Base-by-base conservation (phyloP, 1,140 invertebrate genomes). In the Cyclina sinensis region DNA sequence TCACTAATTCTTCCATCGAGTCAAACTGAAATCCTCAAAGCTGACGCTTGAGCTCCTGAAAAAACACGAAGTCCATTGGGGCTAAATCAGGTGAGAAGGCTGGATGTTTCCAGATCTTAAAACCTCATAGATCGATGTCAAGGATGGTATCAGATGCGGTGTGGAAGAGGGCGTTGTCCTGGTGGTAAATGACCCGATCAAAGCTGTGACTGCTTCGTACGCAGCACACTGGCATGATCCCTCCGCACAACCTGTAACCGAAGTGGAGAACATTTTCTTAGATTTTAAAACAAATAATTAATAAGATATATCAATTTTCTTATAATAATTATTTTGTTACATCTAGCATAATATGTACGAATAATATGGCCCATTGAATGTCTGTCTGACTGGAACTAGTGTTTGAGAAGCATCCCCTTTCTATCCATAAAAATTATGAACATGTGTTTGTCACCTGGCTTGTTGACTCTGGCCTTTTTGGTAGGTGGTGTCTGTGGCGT, bases 351-450 rank as follows among this genome's bases (percentile, higher is more conserved):
- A n/a, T n/a, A n/a, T n/a, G 14, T 73, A 16, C 4, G 70, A 35
- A 30, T 73, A 73, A 73, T 73, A 73, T 9, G 12, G 9, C 30
- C 14, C 70, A 73, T 65, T 65, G 7, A 65, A 7, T 65, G 59
- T 65, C n/a, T n/a, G 7, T 7, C 59, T n/a, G 59, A 16, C 70
- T 73, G 27, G 70, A n/a, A 11, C 27, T n/a, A 18, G 35, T 73
- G 70, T 73, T 73, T 4, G 7, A 73, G 35, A 30, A 73, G 18
- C 70, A 73, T 73, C 7, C 70, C 70, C 35, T 39, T 21, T 11
- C 35, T 30, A 30, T 73, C 70, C 35, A 73, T 73, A 39, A 73
- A 73, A 32, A 35, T 16, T 9, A 73, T 73, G n/a, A 73, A 73
- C 70, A 73, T 73, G 14, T 73, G 14, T 30, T 73, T 73, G 70